A percentile compares a stretch with the other conserved stretches of the same genome.
These are phyloP conservation scores for Pollenia amentaria DNA, from an alignment of 2,888 invertebrate genomes.

Conservation along the genomic window DNA sequence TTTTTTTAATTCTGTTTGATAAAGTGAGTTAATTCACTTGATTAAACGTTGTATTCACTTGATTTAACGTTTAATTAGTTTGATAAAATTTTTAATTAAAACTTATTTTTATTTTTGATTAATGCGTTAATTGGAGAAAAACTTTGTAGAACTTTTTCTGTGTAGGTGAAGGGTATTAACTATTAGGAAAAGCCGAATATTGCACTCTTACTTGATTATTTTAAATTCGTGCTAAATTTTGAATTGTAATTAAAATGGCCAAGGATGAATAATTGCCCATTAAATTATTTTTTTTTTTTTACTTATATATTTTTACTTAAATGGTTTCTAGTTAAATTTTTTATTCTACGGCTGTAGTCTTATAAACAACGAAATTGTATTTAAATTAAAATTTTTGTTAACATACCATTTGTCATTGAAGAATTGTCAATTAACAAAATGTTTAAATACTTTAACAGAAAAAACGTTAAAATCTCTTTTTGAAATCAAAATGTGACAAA, in stretches of 20 bases:
- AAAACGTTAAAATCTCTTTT: constrained; percentile 56
- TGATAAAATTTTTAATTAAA: no score
- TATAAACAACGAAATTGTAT: neutral
- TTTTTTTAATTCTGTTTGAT: no score
- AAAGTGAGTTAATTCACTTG: no score
- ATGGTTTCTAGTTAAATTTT: neutral
- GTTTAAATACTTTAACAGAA: constrained; percentile 61
- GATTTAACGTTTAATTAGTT: no score
- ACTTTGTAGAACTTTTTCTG: no score
- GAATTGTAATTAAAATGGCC: neutral
- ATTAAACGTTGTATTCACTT: no score
- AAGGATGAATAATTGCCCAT: constrained; percentile 32
- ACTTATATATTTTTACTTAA: constrained; percentile 22
- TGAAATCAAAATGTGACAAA: constrained; percentile 63
- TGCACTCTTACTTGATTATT: no score
- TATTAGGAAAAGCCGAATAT: no score
- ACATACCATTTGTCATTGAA: constrained; percentile 67
- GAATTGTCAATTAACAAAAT: constrained; percentile 67
- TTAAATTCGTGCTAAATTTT: neutral
- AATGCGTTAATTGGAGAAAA: no score
- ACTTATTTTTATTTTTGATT: no score
- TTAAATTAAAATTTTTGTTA: constrained; percentile 21
- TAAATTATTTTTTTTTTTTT: constrained; percentile 31
- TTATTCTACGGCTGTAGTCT: neutral
- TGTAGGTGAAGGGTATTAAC: no score